These are phyloP conservation scores for Paragorgia papillata DNA, from an alignment of 92 coral and sea anemone genomes.

Conservation along the genomic window DNA sequence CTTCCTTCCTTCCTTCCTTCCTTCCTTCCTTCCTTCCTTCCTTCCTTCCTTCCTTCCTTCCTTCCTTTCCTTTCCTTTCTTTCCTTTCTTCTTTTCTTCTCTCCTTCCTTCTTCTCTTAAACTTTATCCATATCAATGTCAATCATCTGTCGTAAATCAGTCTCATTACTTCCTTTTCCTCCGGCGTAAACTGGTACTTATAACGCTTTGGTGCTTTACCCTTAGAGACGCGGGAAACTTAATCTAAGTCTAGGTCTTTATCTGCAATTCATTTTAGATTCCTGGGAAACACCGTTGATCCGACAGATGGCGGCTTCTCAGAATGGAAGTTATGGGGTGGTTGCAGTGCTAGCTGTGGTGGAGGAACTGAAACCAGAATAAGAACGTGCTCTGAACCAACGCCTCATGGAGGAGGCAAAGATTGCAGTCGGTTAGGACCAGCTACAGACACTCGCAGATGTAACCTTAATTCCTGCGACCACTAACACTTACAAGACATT, in stretches of 20 bases:
- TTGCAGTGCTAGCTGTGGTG: slow-evolving; percentile 36
- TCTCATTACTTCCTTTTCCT: no score
- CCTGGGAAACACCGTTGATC: slow-evolving; percentile 17
- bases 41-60: slow-evolving; percentile 19
- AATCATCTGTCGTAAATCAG: no score
- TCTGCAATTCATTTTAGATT: no score
- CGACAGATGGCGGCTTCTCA: slow-evolving; percentile 17
- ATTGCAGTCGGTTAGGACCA: slow-evolving; percentile 29
- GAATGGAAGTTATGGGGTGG: slow-evolving; percentile 32
- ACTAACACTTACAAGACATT: not conserved
- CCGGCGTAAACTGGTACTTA: no score
- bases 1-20: slow-evolving; percentile 15
- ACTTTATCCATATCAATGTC: no score
- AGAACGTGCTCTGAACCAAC: slow-evolving; percentile 26
- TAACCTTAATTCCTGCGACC: slow-evolving; percentile 11
- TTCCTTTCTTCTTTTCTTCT: not conserved
- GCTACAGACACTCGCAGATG: slow-evolving; percentile 21
- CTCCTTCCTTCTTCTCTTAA: not conserved
- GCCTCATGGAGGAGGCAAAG: slow-evolving; percentile 43
- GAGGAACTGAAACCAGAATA: slow-evolving; percentile 11
- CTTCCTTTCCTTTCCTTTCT: slow-evolving; percentile 18
- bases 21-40: slow-evolving; percentile 36
- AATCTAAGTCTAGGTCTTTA: no score
- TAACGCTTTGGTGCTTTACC: no score
- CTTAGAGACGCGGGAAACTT: no score